These are phyloP conservation scores for Pagrus major DNA, from an alignment of 2,113 vertebrate species.

Conservation along the genomic window DNA sequence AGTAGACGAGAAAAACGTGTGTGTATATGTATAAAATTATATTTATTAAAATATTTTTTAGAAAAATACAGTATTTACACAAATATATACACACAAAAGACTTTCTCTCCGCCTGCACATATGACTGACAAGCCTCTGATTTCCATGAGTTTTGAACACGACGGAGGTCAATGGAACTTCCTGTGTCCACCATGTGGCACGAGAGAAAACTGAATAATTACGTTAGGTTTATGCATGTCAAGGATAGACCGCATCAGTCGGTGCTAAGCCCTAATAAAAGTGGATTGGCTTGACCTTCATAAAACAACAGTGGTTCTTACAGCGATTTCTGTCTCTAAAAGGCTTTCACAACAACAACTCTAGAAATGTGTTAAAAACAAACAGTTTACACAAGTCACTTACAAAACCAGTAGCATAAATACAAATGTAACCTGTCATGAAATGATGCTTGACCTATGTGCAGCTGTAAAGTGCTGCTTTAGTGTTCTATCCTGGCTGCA, in stretches of 20 bases:
- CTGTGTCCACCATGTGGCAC: too few relatives aligned
- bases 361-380: background rate
- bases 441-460: background rate
- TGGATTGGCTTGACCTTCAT: background rate
- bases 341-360: background rate
- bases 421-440: background rate
- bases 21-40: slow-evolving; percentile 20
- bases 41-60: slow-evolving; percentile 65
- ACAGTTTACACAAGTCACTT: background rate
- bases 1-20: background rate
- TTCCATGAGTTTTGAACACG: too few relatives aligned
- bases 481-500: background rate
- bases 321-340: background rate
- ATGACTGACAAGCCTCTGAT: too few relatives aligned
- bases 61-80: slow-evolving; percentile 68
- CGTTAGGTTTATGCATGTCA: too few relatives aligned
- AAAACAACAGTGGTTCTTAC: background rate
- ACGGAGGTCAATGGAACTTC: too few relatives aligned
- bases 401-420: background rate
- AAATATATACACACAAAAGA: slow-evolving; percentile 32
- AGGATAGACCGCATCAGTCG: too few relatives aligned
- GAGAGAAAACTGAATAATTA: too few relatives aligned
- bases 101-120: background rate
- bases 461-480: background rate
- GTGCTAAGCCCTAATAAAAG: too few relatives aligned